Base-by-base conservation (phyloP, 2,797 vertebrate genomes). In the Clarias platycephalus region DNA sequence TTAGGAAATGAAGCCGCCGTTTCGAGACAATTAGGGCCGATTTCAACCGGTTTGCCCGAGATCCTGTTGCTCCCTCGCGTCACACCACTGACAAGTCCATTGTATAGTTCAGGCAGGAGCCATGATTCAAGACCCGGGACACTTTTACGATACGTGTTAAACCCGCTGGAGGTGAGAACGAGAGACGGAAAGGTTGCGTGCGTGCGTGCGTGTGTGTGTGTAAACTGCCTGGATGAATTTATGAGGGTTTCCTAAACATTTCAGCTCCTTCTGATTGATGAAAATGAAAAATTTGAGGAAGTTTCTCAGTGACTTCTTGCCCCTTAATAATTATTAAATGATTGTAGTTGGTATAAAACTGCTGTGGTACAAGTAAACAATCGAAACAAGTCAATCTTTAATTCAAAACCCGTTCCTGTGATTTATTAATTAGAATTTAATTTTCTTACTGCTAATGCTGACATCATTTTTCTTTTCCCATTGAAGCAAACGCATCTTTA, bases 1-100 rank as follows among this genome's bases (percentile, higher is more conserved):
- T 75, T 76, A 53, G 76, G 67, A 74, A 86, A 78, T 83, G 58
- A 83, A 84, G 8, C 53, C 37, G 9, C n/a, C 12, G 34, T 60
- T 13, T 58, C 12, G 53, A 44, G 44, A 78, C 76, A 78, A 78
- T 78, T 62, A 44, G 40, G 5, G 16, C 49, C 34, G 16, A 81
- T 40, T 57, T 81, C 63, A 82, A 58, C 28, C n/a, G 22, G 37
- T 58, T n/a, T 4, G 49, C 40, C 44, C 26, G 3, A 24, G 53
- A 81, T 67, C 81, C 68, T 60, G 57, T 64, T 60, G 75, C 68
- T 57, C n/a, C 26, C 26, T 81, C 77, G 9, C 24, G 8, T 66
- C 58, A 80, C 67, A 37, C 55, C 24, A 10, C 15, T 80, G 76
- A 80, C 66, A 31, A 28, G 53, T 28, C 64, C 67, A 67, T 44